Percentiles rank a stretch among this genome's conserved stretches.
Evolutionary conservation across 2,888 invertebrate genomes (phyloP).

Genomic region (Uloborus plumipes): DNA sequence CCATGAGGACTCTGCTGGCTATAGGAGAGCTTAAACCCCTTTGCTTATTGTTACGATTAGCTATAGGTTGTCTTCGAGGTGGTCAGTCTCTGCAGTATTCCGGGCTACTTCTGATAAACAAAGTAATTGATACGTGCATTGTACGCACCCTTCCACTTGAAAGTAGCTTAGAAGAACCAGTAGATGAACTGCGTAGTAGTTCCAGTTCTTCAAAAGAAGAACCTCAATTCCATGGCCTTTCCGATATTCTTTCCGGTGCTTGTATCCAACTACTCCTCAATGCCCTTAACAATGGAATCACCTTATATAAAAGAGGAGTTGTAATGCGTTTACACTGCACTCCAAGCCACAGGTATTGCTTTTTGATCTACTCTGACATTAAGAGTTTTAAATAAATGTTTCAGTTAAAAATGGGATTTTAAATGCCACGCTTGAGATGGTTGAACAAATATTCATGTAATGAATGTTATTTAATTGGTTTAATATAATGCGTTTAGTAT

Average conservation of each 20-base stretch:
- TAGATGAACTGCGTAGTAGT: neutral
- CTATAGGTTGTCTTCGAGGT: conserved; percentile 75
- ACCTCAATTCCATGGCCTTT: conserved; percentile 10
- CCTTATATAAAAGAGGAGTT: conserved; percentile 77
- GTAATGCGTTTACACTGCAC: conserved; percentile 76
- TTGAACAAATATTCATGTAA: too few species aligned
- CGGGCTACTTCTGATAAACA: conserved; percentile 76
- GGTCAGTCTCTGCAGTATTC: conserved; percentile 77
- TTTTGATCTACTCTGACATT: too few species aligned
- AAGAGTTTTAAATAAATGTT: too few species aligned
- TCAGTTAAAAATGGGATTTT: too few species aligned
- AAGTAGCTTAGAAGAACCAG: neutral
- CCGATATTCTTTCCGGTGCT: conserved; percentile 22
- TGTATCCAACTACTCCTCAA: conserved; percentile 73
- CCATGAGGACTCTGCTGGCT: conserved; percentile 69
- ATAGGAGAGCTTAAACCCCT: conserved; percentile 71
- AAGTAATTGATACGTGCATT: conserved; percentile 75
- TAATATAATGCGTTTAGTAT: too few species aligned
- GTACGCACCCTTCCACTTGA: conserved; percentile 69
- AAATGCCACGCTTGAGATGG: too few species aligned
- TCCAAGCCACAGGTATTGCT: conserved; percentile 75
- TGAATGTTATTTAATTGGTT: too few species aligned
- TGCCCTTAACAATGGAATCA: conserved; percentile 76
- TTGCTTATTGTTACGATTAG: conserved; percentile 75
- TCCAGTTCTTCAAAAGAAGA: neutral